phyloP scores from a whole-genome alignment of 2,797 vertebrate species.

The Notoglanidium macrostoma region DNA sequence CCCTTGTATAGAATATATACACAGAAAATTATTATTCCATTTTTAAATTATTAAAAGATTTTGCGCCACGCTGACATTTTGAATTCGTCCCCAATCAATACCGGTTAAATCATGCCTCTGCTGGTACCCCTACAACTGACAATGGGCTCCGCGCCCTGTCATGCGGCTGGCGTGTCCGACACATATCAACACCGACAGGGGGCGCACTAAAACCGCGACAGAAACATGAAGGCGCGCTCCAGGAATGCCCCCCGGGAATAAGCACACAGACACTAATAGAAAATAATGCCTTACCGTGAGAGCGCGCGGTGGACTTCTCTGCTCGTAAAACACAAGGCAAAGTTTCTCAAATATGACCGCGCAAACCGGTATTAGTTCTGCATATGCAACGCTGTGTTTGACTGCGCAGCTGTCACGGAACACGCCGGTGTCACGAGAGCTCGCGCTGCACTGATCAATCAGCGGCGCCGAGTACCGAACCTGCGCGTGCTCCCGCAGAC shows the following conservation, averaged over 20 bases:
- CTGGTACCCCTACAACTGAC: background rate
- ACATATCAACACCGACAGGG: background rate
- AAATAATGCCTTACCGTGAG: background rate
- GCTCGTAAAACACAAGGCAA: background rate
- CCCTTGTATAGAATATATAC: no score
- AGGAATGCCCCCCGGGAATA: background rate
- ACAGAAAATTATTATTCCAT: no score
- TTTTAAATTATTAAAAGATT: no score
- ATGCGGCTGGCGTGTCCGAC: background rate
- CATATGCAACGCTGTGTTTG: background rate
- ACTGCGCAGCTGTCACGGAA: conserved; percentile 1
- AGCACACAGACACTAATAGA: background rate
- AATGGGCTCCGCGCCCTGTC: background rate
- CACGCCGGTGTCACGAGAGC: background rate
- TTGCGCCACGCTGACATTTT: background rate
- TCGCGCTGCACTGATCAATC: background rate
- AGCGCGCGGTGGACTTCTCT: background rate
- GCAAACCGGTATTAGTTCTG: no score
- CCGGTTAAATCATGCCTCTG: background rate
- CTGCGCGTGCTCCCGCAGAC: background rate
- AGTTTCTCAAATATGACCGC: background rate
- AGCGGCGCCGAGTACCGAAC: background rate
- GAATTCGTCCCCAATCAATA: background rate
- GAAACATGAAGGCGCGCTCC: background rate
- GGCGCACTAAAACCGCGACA: background rate